Percentiles rank a stretch among this genome's conserved stretches.
phyloP scores from a whole-genome alignment of 2,113 vertebrate genomes.

The Dipodomys stephensi region DNA sequence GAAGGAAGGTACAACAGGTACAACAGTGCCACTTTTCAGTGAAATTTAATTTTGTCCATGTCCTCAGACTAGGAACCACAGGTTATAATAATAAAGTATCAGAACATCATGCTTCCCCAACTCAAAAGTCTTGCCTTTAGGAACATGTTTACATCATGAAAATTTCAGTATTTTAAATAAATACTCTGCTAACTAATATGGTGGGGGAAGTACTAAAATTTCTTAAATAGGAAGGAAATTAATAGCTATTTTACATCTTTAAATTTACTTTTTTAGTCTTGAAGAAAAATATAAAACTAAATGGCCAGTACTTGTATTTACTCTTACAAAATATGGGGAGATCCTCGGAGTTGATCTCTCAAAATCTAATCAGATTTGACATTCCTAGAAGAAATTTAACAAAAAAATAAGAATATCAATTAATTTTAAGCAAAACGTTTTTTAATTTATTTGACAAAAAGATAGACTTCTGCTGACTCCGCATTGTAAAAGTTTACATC shows the following conservation, averaged over 20 bases:
- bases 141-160: neutral
- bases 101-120: neutral
- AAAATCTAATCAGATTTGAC: conserved; percentile 38
- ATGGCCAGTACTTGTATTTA: neutral
- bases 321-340: neutral
- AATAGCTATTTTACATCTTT: conserved; percentile 43
- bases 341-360: conserved; percentile 41
- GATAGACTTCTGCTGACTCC: neutral
- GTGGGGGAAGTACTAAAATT: neutral
- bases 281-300: conserved; percentile 36
- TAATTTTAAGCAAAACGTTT: conserved; percentile 33
- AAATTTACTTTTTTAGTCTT: conserved; percentile 17
- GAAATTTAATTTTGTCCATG: conserved; percentile 25
- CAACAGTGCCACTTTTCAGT: neutral
- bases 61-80: neutral
- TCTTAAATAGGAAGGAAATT: conserved; percentile 21
- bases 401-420: conserved; percentile 6
- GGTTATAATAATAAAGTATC: neutral
- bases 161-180: conserved; percentile 35
- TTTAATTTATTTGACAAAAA: neutral
- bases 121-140: conserved; percentile 28
- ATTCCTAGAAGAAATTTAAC: neutral
- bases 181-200: neutral
- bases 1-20: neutral
- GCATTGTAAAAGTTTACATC: conserved; percentile 26